Conservation (phyloP, 2,797 vertebrate species). For the Alfaro cultratus region DNA sequence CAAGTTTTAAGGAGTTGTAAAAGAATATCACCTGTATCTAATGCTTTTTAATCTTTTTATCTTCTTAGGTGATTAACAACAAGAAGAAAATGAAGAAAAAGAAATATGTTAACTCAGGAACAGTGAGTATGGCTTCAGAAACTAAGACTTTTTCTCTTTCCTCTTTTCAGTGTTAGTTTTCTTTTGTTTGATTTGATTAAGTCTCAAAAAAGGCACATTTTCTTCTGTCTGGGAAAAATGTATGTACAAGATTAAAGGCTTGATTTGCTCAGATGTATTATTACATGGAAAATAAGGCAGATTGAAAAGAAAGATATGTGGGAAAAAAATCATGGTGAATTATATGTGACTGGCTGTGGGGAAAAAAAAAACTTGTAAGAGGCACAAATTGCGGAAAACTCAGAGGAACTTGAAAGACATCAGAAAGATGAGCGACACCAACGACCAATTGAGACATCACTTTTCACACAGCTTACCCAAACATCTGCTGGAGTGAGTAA, state of each 20-base stretch:
- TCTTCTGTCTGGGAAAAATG: constrained; percentile 21
- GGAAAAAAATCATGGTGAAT: neutral
- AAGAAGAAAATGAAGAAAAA: constrained; percentile 99
- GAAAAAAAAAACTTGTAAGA: constrained; percentile 15
- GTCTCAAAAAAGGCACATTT: constrained; percentile 31
- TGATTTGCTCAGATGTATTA: neutral
- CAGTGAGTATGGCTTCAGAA: constrained; percentile 81
- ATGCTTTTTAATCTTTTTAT: constrained; percentile 64
- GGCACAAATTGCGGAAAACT: constrained; percentile 22
- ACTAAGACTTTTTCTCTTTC: neutral
- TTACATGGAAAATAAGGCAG: neutral
- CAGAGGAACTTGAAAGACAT: constrained; percentile 31
- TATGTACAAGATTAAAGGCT: neutral
- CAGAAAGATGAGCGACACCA: constrained; percentile 22
- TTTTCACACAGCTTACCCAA: constrained; percentile 33
- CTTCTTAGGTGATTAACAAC: constrained; percentile 89
- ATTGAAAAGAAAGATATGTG: no score
- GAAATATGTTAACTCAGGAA: constrained; percentile 95
- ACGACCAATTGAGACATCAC: constrained; percentile 26
- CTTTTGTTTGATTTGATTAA: neutral
- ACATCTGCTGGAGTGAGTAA: constrained; percentile 27
- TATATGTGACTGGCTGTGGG: neutral
- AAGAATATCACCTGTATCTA: neutral
- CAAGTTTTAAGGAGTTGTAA: neutral
- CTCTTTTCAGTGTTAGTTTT: neutral